phyloP scores from a whole-genome alignment of 2,888 invertebrate genomes.

The Coecobrya sp. region DNA sequence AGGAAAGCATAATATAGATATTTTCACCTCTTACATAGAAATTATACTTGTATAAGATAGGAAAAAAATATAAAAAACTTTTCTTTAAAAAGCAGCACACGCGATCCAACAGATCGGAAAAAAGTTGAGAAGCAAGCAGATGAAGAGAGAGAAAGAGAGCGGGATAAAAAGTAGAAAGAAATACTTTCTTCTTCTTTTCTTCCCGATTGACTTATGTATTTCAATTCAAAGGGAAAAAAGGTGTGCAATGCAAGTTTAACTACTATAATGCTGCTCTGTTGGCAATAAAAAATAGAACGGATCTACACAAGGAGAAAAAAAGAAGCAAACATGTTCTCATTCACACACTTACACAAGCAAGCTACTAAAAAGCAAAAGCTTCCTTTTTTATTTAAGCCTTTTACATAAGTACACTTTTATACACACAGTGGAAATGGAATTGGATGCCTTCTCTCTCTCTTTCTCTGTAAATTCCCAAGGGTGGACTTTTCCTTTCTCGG shows the following conservation, averaged over 20 bases:
- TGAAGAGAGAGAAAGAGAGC: neutral
- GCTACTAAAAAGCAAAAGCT: slow-evolving; percentile 64
- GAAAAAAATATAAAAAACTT: slow-evolving; percentile 49
- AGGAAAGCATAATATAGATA: neutral
- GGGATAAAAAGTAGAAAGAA: slow-evolving; percentile 67
- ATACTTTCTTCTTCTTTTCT: slow-evolving; percentile 68
- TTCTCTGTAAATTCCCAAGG: slow-evolving; percentile 80
- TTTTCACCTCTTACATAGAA: slow-evolving; percentile 18
- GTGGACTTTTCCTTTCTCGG: slow-evolving; percentile 84
- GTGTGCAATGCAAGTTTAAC: slow-evolving; percentile 78
- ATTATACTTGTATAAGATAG: slow-evolving; percentile 23
- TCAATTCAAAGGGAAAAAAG: slow-evolving; percentile 76
- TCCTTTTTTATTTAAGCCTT: slow-evolving; percentile 65
- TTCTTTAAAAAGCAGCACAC: slow-evolving; percentile 61
- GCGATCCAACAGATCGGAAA: slow-evolving; percentile 81
- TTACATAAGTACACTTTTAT: slow-evolving; percentile 74
- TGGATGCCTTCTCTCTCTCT: slow-evolving; percentile 67
- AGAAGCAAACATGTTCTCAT: slow-evolving; percentile 75
- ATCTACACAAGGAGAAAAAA: slow-evolving; percentile 39
- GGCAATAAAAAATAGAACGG: slow-evolving; percentile 77
- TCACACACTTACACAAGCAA: slow-evolving; percentile 65
- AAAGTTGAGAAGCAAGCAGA: slow-evolving; percentile 72
- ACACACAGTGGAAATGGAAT: slow-evolving; percentile 72
- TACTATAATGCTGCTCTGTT: slow-evolving; percentile 52
- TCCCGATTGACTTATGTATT: slow-evolving; percentile 81